These are phyloP conservation scores for Sycobia sp. DNA, from an alignment of 1,140 invertebrate genomes.

Conservation along the genomic window DNA sequence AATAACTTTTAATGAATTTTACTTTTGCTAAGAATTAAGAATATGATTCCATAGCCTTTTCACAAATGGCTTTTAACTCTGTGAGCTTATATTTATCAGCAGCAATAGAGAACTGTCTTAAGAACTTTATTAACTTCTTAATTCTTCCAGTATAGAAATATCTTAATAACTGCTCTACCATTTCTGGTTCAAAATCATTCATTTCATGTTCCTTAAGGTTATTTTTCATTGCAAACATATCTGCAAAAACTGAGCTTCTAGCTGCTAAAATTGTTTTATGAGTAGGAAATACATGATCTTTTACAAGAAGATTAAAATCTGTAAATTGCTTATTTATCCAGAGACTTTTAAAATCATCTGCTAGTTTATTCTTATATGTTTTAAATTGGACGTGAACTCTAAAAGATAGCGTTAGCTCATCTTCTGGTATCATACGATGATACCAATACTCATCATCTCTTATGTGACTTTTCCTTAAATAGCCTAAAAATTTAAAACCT, in stretches of 20 bases:
- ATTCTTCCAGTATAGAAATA: conserved; percentile 2
- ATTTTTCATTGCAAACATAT: background rate
- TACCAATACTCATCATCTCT: background rate
- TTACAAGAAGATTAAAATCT: conserved; percentile 1
- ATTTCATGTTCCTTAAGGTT: background rate
- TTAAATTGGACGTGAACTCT: conserved; percentile 10
- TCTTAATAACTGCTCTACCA: background rate
- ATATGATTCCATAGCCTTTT: background rate
- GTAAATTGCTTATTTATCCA: conserved; percentile 1
- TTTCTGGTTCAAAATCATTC: conserved; percentile 1
- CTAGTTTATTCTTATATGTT: background rate
- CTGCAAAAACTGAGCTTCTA: conserved; percentile 3
- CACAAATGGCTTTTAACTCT: background rate
- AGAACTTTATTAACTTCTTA: background rate
- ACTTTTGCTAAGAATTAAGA: background rate
- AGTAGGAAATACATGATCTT: background rate
- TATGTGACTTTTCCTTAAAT: background rate
- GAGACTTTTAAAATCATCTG: background rate
- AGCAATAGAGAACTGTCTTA: background rate
- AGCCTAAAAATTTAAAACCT: conserved; percentile 4
- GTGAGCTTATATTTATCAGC: conserved; percentile 1
- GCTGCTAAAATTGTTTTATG: background rate
- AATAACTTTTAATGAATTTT: background rate
- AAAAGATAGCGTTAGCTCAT: background rate
- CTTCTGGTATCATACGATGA: background rate